Percentiles rank a stretch among this genome's conserved stretches.
Conservation (phyloP, 2,113 vertebrate species). For the Crotalus viridis region DNA sequence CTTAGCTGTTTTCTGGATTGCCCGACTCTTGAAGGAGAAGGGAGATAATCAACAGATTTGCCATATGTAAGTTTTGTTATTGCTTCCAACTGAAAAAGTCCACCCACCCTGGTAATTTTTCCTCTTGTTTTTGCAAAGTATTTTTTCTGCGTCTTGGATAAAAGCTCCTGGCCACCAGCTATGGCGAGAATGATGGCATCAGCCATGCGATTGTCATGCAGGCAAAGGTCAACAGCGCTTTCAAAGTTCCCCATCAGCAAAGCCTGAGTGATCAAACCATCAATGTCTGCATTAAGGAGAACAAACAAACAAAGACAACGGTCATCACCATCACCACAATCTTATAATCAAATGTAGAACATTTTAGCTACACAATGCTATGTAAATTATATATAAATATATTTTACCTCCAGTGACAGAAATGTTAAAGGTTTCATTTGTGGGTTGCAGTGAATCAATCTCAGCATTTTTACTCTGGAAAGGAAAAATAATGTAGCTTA, state of each 20-base stretch:
- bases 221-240: slow-evolving; percentile 90
- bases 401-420: slow-evolving; percentile 82
- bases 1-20: background rate
- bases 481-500: slow-evolving; percentile 8
- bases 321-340: background rate
- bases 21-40: background rate
- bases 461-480: slow-evolving; percentile 55
- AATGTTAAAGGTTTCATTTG: slow-evolving; percentile 75
- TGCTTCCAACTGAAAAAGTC: slow-evolving; percentile 17
- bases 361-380: background rate
- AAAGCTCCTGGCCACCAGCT: slow-evolving; percentile 87
- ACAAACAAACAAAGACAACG: background rate
- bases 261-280: slow-evolving; percentile 93
- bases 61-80: background rate
- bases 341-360: background rate
- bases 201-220: slow-evolving; percentile 93
- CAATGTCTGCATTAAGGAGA: slow-evolving; percentile 78
- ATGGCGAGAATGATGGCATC: slow-evolving; percentile 94
- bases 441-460: slow-evolving; percentile 43
- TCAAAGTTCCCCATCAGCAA: slow-evolving; percentile 90
- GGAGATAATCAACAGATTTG: background rate
- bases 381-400: background rate
- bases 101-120: slow-evolving; percentile 90
- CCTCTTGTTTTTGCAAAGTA: slow-evolving; percentile 88
- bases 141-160: slow-evolving; percentile 88